phyloP scores from a whole-genome alignment of 1,140 invertebrate genomes.

The Hylyphantes graminicola region DNA sequence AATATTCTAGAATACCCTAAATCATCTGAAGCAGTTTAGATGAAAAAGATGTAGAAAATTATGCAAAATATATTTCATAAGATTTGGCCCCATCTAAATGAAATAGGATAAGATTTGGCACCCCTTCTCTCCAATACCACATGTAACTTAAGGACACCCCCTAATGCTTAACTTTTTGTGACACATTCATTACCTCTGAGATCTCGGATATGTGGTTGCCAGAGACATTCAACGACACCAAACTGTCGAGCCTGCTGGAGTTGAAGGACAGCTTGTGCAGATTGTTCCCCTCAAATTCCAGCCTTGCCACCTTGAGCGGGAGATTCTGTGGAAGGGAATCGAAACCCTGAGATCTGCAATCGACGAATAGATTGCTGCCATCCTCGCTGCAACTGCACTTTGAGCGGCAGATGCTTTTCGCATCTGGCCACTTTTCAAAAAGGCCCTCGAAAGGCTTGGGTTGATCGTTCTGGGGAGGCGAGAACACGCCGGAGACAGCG shows the following conservation, averaged over 20 bases:
- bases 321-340: constrained; percentile 15
- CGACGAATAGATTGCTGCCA: neutral
- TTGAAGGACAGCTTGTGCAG: constrained; percentile 23
- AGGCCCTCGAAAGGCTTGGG: too few relatives aligned
- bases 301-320: neutral
- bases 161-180: too few relatives aligned
- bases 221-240: constrained; percentile 40
- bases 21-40: constrained; percentile 3
- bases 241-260: neutral
- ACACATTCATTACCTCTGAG: constrained; percentile 5
- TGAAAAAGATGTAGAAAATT: too few relatives aligned
- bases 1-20: constrained; percentile 22
- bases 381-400: constrained; percentile 17
- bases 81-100: too few relatives aligned
- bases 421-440: constrained; percentile 11
- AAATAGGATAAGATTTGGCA: too few relatives aligned
- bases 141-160: too few relatives aligned
- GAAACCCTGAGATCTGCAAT: constrained; percentile 21
- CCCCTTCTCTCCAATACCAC: too few relatives aligned
- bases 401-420: neutral
- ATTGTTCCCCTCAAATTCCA: constrained; percentile 46
- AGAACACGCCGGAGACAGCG: too few relatives aligned
- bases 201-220: constrained; percentile 24
- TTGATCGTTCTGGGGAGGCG: too few relatives aligned
- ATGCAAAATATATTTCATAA: too few relatives aligned